Percentiles rank a stretch among this genome's conserved stretches.
Evolutionary conservation across 1,140 invertebrate genomes (phyloP).

Genomic region (Caenorhabditis brenneri): DNA sequence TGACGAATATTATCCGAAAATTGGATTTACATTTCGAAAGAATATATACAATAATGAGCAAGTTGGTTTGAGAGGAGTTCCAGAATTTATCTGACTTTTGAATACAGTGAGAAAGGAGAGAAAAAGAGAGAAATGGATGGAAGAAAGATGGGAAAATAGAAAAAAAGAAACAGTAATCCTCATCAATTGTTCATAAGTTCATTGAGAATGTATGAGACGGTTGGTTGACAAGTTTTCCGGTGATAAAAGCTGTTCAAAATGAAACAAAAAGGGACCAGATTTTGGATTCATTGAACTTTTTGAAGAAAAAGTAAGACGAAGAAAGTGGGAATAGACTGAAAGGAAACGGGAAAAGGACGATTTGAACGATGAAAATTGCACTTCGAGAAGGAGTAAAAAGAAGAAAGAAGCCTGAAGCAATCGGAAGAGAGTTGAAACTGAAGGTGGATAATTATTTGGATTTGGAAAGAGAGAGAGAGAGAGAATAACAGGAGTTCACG

Average conservation of each 20-base stretch:
- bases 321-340: not conserved
- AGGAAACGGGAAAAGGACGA: not conserved
- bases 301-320: not conserved
- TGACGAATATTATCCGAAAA: not conserved
- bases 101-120: not conserved
- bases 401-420: not conserved
- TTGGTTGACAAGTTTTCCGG: not conserved
- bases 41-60: not conserved
- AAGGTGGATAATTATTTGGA: not conserved
- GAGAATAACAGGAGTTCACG: not conserved
- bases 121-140: not conserved
- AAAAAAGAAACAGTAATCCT: conserved; percentile 14
- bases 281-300: not conserved
- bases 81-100: not conserved
- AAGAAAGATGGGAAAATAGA: not conserved
- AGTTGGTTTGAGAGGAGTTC: not conserved
- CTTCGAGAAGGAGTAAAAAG: not conserved
- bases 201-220: conserved; percentile 26
- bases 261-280: not conserved
- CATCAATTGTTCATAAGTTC: conserved; percentile 23
- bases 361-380: conserved; percentile 5
- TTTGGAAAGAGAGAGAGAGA: not conserved
- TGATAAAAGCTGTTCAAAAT: conserved; percentile 15
- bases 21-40: not conserved
- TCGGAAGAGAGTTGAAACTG: not conserved